These are phyloP conservation scores for Rhadina sibilatrix DNA, from an alignment of 2,113 vertebrate species.

Conservation along the genomic window DNA sequence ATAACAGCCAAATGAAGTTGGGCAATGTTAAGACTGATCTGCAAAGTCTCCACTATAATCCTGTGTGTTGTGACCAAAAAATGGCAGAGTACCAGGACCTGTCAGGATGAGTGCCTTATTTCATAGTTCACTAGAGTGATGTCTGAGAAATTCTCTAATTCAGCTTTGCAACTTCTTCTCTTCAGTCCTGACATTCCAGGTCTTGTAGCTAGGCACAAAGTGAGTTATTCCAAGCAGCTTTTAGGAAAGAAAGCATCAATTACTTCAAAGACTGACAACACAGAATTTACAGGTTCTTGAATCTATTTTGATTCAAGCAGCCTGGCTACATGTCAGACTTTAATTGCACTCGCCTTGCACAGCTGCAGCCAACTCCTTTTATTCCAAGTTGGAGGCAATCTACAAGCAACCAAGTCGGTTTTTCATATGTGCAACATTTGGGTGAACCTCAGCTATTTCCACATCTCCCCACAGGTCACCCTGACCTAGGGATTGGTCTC, in stretches of 20 bases:
- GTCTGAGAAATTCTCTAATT: neutral
- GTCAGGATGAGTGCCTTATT: neutral
- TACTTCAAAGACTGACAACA: neutral
- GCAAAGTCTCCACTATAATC: neutral
- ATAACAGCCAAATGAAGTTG: neutral
- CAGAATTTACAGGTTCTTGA: neutral
- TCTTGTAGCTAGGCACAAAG: neutral
- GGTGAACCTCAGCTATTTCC: neutral
- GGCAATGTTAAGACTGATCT: neutral
- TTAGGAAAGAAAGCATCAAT: conserved; percentile 19
- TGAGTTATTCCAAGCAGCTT: neutral
- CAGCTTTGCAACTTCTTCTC: neutral
- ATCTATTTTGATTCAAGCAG: conserved; percentile 17
- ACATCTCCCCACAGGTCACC: neutral
- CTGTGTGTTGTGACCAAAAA: neutral
- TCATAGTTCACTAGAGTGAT: neutral
- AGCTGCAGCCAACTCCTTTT: conserved; percentile 16
- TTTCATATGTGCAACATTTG: neutral
- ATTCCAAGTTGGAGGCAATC: neutral
- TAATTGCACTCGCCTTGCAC: neutral
- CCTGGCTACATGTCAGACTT: conserved; percentile 1
- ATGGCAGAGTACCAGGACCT: neutral
- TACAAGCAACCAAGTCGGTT: neutral
- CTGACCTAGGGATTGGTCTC: neutral
- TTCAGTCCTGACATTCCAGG: neutral